Percentiles rank a stretch among this genome's conserved stretches.
phyloP scores from a whole-genome alignment of 2,888 invertebrate species.

The Conops quadrifasciatus region DNA sequence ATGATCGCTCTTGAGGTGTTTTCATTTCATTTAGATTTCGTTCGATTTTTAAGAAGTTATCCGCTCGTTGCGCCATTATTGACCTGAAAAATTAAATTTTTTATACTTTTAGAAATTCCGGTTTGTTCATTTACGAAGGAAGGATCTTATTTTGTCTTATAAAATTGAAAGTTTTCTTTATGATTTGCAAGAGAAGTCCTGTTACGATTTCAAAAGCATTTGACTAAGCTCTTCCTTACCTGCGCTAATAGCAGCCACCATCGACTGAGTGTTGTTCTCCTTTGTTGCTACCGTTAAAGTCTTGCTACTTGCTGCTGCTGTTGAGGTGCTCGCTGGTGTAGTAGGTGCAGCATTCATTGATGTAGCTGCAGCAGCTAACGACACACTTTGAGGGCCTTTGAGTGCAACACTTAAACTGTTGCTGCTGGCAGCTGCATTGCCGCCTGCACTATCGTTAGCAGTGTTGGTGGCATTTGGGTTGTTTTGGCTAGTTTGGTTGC shows the following conservation, averaged over 20 bases:
- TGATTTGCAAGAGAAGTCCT: too few species aligned
- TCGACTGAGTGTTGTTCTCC: constrained; percentile 55
- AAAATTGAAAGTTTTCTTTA: too few species aligned
- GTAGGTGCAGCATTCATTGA: constrained; percentile 40
- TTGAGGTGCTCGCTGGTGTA: constrained; percentile 45
- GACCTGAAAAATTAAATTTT: constrained; percentile 51
- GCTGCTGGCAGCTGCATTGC: constrained; percentile 41
- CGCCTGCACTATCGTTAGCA: neutral
- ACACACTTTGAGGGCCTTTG: constrained; percentile 54
- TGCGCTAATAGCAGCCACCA: constrained; percentile 58
- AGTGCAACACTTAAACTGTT: constrained; percentile 47
- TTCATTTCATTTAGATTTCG: constrained; percentile 41
- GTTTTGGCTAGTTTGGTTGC: constrained; percentile 31
- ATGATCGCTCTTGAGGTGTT: constrained; percentile 44
- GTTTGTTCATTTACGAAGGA: too few species aligned
- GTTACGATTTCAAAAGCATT: too few species aligned
- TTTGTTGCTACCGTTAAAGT: constrained; percentile 48
- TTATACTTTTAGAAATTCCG: too few species aligned
- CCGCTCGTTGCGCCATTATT: constrained; percentile 58
- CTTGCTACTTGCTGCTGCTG: constrained; percentile 47
- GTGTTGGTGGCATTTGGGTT: constrained; percentile 32
- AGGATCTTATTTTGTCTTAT: too few species aligned
- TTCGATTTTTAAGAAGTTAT: constrained; percentile 48
- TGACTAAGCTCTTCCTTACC: constrained; percentile 41
- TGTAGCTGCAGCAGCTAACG: constrained; percentile 9